Evolutionary conservation across 2,797 vertebrate species (phyloP).

Genomic region (Aplochiton taeniatus): DNA sequence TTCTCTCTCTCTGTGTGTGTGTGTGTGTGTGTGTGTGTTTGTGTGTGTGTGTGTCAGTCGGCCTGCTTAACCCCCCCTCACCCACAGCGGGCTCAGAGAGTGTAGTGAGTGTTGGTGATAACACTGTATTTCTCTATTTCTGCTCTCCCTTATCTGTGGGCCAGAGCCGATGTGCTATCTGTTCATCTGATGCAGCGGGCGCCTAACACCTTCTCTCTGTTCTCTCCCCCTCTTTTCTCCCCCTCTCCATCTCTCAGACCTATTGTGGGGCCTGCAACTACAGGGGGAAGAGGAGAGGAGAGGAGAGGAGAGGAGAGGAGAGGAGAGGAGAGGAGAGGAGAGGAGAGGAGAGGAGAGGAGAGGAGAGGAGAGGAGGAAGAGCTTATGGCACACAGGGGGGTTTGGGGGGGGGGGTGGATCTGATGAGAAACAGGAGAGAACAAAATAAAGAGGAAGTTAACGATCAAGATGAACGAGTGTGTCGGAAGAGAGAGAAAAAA

Average conservation of each 20-base stretch:
- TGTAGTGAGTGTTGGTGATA: not conserved
- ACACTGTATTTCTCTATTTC: not conserved
- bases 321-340: not conserved
- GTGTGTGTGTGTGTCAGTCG: conserved; percentile 9
- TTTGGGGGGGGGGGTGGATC: not conserved
- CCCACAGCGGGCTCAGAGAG: conserved; percentile 3
- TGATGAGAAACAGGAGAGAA: not conserved
- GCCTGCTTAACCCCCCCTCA: too few relatives aligned
- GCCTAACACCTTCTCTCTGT: not conserved
- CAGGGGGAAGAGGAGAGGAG: conserved; percentile 6
- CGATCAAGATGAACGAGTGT: too few relatives aligned
- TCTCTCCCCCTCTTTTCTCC: not conserved
- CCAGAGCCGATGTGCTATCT: not conserved
- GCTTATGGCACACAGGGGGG: not conserved
- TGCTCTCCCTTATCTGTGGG: not conserved
- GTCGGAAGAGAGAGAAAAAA: not conserved
- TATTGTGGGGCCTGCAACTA: not conserved
- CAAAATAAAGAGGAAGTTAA: not conserved
- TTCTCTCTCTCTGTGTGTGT: too few relatives aligned
- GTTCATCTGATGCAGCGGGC: not conserved
- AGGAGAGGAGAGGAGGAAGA: conserved; percentile 8
- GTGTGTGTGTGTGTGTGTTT: conserved; percentile 5
- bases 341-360: conserved; percentile 4
- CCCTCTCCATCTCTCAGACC: not conserved
- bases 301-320: conserved; percentile 10